Percentiles rank a stretch among this genome's conserved stretches.
phyloP scores from a whole-genome alignment of 2,113 vertebrate species.

The Brachypodius melanocephalos region DNA sequence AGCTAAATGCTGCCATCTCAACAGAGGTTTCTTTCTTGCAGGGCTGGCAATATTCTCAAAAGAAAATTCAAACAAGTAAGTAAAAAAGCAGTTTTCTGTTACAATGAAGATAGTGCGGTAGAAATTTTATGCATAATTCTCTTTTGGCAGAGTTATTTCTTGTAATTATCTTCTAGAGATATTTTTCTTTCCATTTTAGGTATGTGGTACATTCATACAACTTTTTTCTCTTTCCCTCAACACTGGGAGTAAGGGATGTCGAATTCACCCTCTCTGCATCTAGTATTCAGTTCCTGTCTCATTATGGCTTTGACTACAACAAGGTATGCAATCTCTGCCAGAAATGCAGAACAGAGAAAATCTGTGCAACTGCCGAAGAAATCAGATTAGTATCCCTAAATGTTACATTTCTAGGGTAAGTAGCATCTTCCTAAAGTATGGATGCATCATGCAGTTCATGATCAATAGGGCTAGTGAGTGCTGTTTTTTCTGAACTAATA shows the following conservation, averaged over 20 bases:
- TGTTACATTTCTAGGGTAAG: background rate
- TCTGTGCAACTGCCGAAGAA: background rate
- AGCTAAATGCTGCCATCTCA: background rate
- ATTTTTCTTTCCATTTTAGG: conserved; percentile 33
- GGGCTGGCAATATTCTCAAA: conserved; percentile 73
- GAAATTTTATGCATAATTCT: background rate
- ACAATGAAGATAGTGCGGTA: background rate
- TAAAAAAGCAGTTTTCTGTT: background rate
- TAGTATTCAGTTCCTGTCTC: conserved; percentile 73
- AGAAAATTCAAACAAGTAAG: conserved; percentile 71
- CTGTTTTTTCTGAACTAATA: background rate
- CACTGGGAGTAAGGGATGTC: conserved; percentile 56
- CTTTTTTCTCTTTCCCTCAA: conserved; percentile 78
- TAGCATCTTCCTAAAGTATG: background rate
- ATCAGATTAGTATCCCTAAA: background rate
- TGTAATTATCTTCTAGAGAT: background rate
- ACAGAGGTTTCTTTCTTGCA: background rate
- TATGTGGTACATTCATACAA: conserved; percentile 74
- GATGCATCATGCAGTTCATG: background rate
- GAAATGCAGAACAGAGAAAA: background rate
- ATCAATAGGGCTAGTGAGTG: background rate
- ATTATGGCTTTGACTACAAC: conserved; percentile 76
- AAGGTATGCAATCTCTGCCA: conserved; percentile 60
- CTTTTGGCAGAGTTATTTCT: background rate
- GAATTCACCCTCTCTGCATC: conserved; percentile 75